Conservation (phyloP, 2,888 invertebrate genomes). For the Rhagophthalmus giganteus region DNA sequence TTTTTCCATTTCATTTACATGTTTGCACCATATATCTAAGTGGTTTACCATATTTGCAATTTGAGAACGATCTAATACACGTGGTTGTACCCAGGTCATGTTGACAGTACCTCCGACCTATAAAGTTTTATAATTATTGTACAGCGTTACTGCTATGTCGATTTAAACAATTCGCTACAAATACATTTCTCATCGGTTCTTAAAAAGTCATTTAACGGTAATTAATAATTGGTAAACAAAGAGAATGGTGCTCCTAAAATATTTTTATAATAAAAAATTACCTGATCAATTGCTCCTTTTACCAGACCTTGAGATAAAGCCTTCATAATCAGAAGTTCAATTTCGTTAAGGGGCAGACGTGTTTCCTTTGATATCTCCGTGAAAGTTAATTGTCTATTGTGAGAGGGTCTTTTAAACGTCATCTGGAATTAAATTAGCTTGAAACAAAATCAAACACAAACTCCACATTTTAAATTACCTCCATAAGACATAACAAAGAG, state of each 20-base stretch:
- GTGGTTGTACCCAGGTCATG: constrained; percentile 85
- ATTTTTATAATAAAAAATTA: constrained; percentile 53
- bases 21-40: constrained; percentile 73
- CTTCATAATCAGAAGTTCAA: constrained; percentile 97
- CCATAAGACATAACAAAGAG: constrained; percentile 93
- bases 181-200: no score
- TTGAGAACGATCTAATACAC: constrained; percentile 72
- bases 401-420: constrained; percentile 93
- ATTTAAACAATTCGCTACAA: not conserved
- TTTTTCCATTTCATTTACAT: constrained; percentile 73
- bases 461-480: constrained; percentile 64
- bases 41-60: constrained; percentile 72
- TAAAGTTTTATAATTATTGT: constrained; percentile 23
- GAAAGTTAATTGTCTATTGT: constrained; percentile 84
- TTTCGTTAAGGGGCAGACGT: constrained; percentile 79
- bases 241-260: no score
- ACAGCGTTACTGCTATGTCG: no score
- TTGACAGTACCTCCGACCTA: constrained; percentile 65
- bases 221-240: no score
- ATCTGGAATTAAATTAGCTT: constrained; percentile 62
- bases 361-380: constrained; percentile 87
- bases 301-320: constrained; percentile 93
- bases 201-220: no score
- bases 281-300: constrained; percentile 93
- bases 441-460: no score